Conservation (phyloP, 1,140 invertebrate species). For the Diorhabda sublineata region DNA sequence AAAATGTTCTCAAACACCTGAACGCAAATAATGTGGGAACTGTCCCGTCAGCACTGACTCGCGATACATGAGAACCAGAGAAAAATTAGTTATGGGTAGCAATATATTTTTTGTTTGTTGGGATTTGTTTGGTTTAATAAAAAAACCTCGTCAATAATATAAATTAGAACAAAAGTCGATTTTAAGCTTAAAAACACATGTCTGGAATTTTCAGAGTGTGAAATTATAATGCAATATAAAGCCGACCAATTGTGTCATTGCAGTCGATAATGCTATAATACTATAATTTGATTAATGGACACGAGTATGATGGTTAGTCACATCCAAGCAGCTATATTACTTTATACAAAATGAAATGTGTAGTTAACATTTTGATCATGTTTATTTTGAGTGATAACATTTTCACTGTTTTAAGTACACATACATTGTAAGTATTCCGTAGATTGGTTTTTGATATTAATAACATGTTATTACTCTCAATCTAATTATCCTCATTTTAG, state of each 20-base stretch:
- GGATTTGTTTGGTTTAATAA: too few species aligned
- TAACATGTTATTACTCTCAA: too few species aligned
- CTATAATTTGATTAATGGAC: background rate
- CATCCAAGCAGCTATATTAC: background rate
- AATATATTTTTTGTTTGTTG: too few species aligned
- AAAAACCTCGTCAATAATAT: too few species aligned
- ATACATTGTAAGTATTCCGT: background rate
- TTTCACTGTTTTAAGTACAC: background rate
- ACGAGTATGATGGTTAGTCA: background rate
- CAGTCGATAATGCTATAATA: background rate
- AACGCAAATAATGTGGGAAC: too few species aligned
- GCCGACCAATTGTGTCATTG: background rate
- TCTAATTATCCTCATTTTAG: too few species aligned
- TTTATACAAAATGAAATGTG: background rate
- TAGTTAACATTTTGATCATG: background rate
- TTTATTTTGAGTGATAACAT: background rate
- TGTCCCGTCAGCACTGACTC: too few species aligned
- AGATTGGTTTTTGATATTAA: too few species aligned
- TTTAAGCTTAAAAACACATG: background rate
- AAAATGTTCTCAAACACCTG: too few species aligned
- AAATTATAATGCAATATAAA: conserved; percentile 3
- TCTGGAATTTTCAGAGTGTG: background rate
- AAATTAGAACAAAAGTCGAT: too few species aligned
- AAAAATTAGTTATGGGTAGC: too few species aligned
- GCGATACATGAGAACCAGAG: too few species aligned